These are phyloP conservation scores for Halocynthia aurantium DNA, from an alignment of 23 tunicate genomes.

Conservation along the genomic window DNA sequence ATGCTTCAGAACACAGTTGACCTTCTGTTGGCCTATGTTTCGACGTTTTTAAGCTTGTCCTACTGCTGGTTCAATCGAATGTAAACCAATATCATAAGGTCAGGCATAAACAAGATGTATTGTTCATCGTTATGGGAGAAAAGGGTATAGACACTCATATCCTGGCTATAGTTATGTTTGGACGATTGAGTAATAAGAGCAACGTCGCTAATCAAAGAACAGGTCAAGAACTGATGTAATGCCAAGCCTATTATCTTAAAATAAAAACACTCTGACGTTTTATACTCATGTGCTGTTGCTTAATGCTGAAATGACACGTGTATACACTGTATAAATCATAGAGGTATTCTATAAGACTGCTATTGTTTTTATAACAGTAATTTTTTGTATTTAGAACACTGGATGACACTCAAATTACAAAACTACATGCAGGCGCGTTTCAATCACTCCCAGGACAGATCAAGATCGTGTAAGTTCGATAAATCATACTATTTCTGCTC, in stretches of 20 bases:
- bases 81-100: too few relatives aligned
- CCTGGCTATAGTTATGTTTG: too few relatives aligned
- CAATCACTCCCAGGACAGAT: conserved; percentile 11
- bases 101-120: too few relatives aligned
- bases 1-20: too few relatives aligned
- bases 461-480: conserved; percentile 15
- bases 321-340: too few relatives aligned
- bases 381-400: background rate
- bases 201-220: background rate
- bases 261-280: background rate
- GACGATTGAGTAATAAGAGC: too few relatives aligned
- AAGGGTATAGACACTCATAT: too few relatives aligned
- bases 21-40: too few relatives aligned
- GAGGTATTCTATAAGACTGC: background rate
- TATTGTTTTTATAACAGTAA: background rate
- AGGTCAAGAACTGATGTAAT: background rate
- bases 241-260: background rate
- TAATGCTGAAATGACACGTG: too few relatives aligned
- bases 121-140: too few relatives aligned
- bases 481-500: background rate
- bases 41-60: too few relatives aligned
- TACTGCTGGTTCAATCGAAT: too few relatives aligned
- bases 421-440: conserved; percentile 5
- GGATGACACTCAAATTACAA: conserved; percentile 12
- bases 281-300: background rate